These are phyloP conservation scores for Mesembrinibis cayennensis DNA, from an alignment of 2,113 vertebrate genomes.

Conservation along the genomic window DNA sequence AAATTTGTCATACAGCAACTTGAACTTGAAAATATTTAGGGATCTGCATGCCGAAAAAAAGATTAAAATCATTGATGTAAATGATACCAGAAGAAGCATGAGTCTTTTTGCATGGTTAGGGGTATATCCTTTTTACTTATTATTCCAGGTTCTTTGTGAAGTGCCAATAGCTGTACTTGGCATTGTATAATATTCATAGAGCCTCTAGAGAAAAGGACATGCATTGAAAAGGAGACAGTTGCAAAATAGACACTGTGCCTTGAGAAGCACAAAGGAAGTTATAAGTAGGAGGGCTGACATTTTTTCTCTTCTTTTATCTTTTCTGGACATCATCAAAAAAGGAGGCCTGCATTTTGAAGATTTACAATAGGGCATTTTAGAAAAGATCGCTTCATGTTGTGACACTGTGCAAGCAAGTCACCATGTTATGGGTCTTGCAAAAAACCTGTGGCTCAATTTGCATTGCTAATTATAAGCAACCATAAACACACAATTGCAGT, in stretches of 20 bases:
- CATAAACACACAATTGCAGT: conserved; percentile 37
- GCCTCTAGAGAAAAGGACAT: not conserved
- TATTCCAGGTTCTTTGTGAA: conserved; percentile 25
- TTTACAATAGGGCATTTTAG: not conserved
- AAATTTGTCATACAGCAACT: not conserved
- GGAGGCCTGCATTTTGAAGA: not conserved
- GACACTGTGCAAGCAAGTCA: not conserved
- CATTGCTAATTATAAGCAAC: not conserved
- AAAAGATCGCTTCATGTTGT: not conserved
- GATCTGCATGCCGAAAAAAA: not conserved
- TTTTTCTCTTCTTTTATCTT: not conserved
- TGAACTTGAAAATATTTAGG: not conserved
- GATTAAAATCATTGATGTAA: not conserved
- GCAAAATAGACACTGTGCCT: not conserved
- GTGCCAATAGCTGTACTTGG: not conserved
- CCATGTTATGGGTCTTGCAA: not conserved
- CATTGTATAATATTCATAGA: not conserved
- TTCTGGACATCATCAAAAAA: not conserved
- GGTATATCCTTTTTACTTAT: not conserved
- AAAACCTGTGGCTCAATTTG: not conserved
- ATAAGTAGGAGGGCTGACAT: not conserved
- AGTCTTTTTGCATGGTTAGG: not conserved
- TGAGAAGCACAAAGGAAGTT: not conserved
- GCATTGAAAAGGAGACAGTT: not conserved
- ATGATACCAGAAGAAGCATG: not conserved